These are phyloP conservation scores for Hoplodrina ambigua DNA, from an alignment of 2,888 invertebrate species.

Conservation along the genomic window DNA sequence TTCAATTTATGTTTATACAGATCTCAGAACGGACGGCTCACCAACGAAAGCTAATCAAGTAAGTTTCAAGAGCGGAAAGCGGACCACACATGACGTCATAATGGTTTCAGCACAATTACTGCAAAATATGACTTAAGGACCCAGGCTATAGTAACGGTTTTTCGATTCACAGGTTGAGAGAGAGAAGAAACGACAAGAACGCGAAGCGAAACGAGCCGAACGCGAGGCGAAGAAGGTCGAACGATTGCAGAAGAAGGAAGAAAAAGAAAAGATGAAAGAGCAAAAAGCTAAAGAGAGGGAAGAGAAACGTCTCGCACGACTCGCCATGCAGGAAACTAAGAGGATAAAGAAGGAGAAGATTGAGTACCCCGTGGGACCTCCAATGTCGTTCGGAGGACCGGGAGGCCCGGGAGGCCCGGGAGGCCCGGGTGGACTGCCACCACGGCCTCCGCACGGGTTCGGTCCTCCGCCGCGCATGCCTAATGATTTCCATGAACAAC, in stretches of 20 bases:
- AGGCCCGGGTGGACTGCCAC: conserved; percentile 17
- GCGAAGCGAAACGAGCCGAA: conserved; percentile 86
- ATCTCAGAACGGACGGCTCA: conserved; percentile 79
- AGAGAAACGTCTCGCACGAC: conserved; percentile 82
- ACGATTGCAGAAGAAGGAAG: conserved; percentile 86
- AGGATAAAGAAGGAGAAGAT: conserved; percentile 82
- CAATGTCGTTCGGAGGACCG: conserved; percentile 56
- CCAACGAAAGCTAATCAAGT: conserved; percentile 81
- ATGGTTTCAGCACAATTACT: neutral
- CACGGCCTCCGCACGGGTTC: conserved; percentile 26
- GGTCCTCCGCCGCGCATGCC: conserved; percentile 42
- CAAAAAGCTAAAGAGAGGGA: conserved; percentile 87
- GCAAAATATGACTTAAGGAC: neutral
- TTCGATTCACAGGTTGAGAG: conserved; percentile 81
- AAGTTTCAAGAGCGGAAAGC: conserved; percentile 48
- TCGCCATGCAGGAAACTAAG: conserved; percentile 85
- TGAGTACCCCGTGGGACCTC: conserved; percentile 68
- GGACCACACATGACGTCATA: neutral
- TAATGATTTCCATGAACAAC: conserved; percentile 71
- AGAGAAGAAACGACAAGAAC: conserved; percentile 90
- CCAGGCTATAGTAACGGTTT: neutral
- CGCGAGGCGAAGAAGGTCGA: conserved; percentile 86
- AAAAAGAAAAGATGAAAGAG: conserved; percentile 86
- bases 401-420: conserved; percentile 18
- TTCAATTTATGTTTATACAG: conserved; percentile 66